Conservation (phyloP, 2,888 invertebrate species). For the Drosophila leonis region DNA sequence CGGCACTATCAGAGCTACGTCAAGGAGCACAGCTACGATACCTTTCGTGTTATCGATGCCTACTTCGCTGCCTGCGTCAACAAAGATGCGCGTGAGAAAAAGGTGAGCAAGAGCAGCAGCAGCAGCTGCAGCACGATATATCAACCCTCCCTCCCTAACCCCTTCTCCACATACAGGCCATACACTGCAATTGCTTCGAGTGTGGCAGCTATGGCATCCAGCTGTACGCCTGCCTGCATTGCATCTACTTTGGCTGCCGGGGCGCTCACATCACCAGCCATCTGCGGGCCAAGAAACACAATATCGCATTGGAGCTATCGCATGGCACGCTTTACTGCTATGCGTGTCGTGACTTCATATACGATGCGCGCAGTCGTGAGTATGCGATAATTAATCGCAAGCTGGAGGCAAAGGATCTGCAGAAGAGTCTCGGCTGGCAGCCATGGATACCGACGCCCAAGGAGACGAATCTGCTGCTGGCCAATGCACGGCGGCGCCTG, state of each 20-base stretch:
- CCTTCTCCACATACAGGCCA: constrained; percentile 88
- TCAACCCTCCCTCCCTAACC: not conserved
- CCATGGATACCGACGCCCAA: constrained; percentile 93
- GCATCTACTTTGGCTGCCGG: constrained; percentile 97
- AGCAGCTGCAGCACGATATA: not conserved
- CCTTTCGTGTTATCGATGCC: constrained; percentile 90
- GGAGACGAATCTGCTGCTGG: constrained; percentile 91
- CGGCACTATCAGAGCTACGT: constrained; percentile 84
- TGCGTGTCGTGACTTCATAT: constrained; percentile 96
- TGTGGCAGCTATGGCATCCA: constrained; percentile 93
- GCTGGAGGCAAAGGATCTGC: constrained; percentile 88
- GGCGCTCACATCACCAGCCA: constrained; percentile 95
- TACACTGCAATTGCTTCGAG: constrained; percentile 92
- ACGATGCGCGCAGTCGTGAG: constrained; percentile 90
- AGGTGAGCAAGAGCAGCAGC: constrained; percentile 87
- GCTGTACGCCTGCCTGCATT: constrained; percentile 94
- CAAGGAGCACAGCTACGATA: constrained; percentile 85
- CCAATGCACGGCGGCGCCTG: constrained; percentile 91
- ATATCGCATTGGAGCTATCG: constrained; percentile 93
- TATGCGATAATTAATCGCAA: constrained; percentile 87
- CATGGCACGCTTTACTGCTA: constrained; percentile 96
- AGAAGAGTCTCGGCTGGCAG: constrained; percentile 88
- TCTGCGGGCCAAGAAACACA: constrained; percentile 92
- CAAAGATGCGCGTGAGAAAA: constrained; percentile 92
- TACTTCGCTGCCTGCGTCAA: constrained; percentile 94